Percentiles rank a stretch among this genome's conserved stretches.
Conservation (phyloP, 1,140 invertebrate species). For the Neodiprion pinetum region DNA sequence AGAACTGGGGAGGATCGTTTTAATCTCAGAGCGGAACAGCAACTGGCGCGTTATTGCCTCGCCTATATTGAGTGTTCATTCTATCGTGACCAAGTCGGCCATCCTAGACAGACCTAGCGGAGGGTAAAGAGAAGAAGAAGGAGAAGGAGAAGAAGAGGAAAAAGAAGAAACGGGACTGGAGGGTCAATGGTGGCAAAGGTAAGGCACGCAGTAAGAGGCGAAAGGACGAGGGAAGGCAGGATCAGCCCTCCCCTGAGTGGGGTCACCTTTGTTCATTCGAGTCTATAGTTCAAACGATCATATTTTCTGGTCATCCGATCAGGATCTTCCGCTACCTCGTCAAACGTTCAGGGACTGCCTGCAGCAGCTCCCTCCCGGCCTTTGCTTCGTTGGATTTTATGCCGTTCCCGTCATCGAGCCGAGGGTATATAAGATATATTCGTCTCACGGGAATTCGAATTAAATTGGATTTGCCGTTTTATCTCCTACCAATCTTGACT, state of each 20-base stretch:
- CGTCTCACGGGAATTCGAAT: neutral
- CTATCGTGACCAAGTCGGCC: neutral
- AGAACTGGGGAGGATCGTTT: neutral
- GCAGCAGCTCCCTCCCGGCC: too few species aligned
- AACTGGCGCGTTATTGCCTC: slow-evolving; percentile 6
- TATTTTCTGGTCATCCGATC: neutral
- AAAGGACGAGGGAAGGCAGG: neutral
- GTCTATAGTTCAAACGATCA: neutral
- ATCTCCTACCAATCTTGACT: too few species aligned
- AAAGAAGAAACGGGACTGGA: neutral
- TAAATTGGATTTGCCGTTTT: neutral
- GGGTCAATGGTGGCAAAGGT: too few species aligned
- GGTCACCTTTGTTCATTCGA: slow-evolving; percentile 7
- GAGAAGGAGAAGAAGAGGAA: neutral
- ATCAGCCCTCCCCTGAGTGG: neutral
- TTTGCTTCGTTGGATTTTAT: too few species aligned
- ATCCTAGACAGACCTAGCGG: neutral
- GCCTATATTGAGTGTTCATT: slow-evolving; percentile 7
- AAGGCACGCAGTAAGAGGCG: neutral
- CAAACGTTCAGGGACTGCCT: too few species aligned
- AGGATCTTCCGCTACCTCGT: neutral
- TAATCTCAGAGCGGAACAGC: slow-evolving; percentile 2
- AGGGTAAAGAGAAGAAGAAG: neutral
- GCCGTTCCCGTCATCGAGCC: too few species aligned
- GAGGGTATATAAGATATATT: too few species aligned